Evolutionary conservation across 2,113 vertebrate species (phyloP).

Genomic region (Hemichromis elongatus): DNA sequence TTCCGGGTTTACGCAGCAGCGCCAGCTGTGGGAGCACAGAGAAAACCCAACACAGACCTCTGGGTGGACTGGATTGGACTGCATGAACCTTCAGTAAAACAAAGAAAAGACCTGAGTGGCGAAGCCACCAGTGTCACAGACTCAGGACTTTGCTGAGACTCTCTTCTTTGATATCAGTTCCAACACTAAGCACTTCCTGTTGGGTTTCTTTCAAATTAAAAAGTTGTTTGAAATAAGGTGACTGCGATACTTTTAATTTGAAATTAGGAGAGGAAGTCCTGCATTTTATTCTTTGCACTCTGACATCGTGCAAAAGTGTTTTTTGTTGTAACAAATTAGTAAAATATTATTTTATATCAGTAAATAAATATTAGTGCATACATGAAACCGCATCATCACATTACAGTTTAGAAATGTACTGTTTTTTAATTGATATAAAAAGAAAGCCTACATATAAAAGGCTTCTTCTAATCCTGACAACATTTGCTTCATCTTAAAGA

Average conservation of each 20-base stretch:
- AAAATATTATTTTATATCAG: not conserved
- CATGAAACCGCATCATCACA: not conserved
- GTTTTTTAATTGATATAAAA: not conserved
- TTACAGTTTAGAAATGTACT: accelerated
- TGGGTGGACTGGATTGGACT: not conserved
- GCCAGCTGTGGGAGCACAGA: not conserved
- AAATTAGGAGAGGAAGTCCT: not conserved
- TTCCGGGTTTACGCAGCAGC: not conserved
- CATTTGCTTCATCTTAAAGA: not conserved
- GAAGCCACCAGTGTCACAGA: too few relatives aligned
- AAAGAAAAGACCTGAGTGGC: not conserved
- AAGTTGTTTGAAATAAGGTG: accelerated
- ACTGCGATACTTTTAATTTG: not conserved
- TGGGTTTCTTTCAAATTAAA: not conserved
- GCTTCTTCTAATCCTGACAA: not conserved
- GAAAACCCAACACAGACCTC: not conserved
- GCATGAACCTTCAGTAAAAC: not conserved
- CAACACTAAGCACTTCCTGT: not conserved
- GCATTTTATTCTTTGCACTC: not conserved
- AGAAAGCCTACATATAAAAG: not conserved
- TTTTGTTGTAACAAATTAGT: not conserved
- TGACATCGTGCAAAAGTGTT: accelerated
- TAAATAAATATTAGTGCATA: not conserved
- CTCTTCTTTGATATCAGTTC: not conserved
- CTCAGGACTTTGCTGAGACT: not conserved